Evolutionary conservation across 2,797 vertebrate species (phyloP).

Genomic region (Epinephelus malabaricus): DNA sequence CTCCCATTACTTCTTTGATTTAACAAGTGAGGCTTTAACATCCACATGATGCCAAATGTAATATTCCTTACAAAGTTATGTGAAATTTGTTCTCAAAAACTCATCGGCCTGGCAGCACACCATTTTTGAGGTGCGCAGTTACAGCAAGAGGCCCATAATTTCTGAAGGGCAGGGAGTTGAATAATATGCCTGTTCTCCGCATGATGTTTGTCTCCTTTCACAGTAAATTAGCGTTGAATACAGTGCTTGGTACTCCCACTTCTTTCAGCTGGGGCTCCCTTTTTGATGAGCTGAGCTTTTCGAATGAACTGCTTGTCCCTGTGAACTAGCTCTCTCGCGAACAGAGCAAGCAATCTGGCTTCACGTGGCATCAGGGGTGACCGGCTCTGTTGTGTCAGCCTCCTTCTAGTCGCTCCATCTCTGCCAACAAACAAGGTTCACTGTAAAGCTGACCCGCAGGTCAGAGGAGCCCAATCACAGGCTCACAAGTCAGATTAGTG

Average conservation of each 20-base stretch:
- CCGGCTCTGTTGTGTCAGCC: slow-evolving; percentile 55
- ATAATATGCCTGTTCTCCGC: slow-evolving; percentile 43
- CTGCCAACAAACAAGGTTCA: slow-evolving; percentile 62
- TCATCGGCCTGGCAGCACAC: neutral
- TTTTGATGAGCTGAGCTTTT: slow-evolving; percentile 58
- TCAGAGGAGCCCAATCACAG: slow-evolving; percentile 29
- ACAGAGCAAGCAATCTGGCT: slow-evolving; percentile 42
- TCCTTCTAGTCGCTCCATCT: slow-evolving; percentile 53
- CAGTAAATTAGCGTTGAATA: slow-evolving; percentile 61
- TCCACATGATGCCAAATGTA: slow-evolving; percentile 30
- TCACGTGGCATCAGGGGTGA: slow-evolving; percentile 77
- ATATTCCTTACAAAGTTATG: slow-evolving; percentile 9
- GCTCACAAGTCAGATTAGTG: slow-evolving; percentile 41
- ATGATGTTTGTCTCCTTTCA: slow-evolving; percentile 52
- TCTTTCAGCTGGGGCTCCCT: slow-evolving; percentile 50
- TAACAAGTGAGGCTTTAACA: slow-evolving; percentile 27
- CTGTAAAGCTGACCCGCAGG: slow-evolving; percentile 55
- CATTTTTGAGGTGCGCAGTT: slow-evolving; percentile 12
- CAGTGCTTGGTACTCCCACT: slow-evolving; percentile 35
- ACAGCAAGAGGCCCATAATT: slow-evolving; percentile 23
- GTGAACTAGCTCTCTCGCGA: slow-evolving; percentile 53
- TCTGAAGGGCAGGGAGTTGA: slow-evolving; percentile 17
- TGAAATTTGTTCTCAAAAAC: slow-evolving; percentile 11
- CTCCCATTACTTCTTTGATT: slow-evolving; percentile 36
- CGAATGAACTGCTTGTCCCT: slow-evolving; percentile 60